These are phyloP conservation scores for Neotragus pygmaeus DNA, from an alignment of 2,113 vertebrate species.

Conservation along the genomic window DNA sequence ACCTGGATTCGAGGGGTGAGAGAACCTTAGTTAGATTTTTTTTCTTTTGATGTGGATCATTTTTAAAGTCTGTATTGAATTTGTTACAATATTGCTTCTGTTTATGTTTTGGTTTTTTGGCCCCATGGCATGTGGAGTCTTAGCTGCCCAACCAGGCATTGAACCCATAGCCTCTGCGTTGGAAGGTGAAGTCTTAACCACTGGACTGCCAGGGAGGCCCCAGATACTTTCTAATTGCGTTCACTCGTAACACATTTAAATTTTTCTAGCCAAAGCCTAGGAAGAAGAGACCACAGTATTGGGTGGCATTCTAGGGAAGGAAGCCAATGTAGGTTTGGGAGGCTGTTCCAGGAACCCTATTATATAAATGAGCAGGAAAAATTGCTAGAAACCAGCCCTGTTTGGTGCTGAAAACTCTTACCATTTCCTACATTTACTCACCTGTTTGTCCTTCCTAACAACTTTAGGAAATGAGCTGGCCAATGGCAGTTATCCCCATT, in stretches of 20 bases:
- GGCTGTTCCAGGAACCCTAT: neutral
- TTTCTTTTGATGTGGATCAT: neutral
- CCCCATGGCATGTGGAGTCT: neutral
- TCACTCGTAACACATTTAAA: neutral
- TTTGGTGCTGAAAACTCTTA: neutral
- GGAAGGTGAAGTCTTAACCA: neutral
- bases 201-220: neutral
- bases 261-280: neutral
- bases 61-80: neutral
- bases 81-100: neutral
- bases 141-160: neutral
- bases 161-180: neutral
- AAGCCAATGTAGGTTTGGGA: neutral
- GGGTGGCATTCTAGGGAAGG: neutral
- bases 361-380: neutral
- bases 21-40: neutral
- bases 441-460: neutral
- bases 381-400: neutral
- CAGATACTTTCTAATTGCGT: neutral
- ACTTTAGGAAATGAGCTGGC: neutral
- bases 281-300: neutral
- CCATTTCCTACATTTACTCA: neutral
- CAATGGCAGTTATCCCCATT: neutral
- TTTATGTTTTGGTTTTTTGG: neutral
- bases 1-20: neutral